A percentile compares a stretch with the other conserved stretches of the same genome.
Conservation (phyloP, 2,797 vertebrate genomes). For the Centroberyx gerrardi region DNA sequence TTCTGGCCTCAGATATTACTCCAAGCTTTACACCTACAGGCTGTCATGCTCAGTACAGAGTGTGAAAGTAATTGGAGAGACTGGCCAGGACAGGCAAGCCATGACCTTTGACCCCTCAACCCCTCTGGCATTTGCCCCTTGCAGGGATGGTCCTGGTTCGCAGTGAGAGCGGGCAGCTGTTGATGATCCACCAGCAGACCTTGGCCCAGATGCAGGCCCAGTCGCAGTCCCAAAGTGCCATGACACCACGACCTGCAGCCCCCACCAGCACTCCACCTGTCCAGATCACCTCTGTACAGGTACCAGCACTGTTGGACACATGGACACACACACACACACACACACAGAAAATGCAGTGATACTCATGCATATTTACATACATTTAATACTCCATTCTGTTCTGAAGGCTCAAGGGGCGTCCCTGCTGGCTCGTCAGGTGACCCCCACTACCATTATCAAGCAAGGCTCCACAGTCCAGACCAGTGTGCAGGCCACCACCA, state of each 20-base stretch:
- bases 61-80: not conserved
- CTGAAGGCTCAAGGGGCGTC: conserved; percentile 89
- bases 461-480: conserved; percentile 91
- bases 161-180: conserved; percentile 94
- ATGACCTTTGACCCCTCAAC: conserved; percentile 26
- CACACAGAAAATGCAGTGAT: not conserved
- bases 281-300: conserved; percentile 93
- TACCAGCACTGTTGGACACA: conserved; percentile 59
- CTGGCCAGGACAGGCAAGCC: not conserved
- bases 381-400: not conserved
- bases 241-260: conserved; percentile 92
- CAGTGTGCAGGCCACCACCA: conserved; percentile 87
- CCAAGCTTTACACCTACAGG: not conserved
- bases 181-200: conserved; percentile 96
- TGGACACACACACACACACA: not conserved
- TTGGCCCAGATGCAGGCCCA: conserved; percentile 96
- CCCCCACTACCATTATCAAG: conserved; percentile 93
- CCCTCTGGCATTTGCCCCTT: conserved; percentile 20
- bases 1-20: not conserved
- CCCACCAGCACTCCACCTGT: conserved; percentile 91
- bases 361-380: not conserved
- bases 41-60: not conserved
- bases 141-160: conserved; percentile 97
- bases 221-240: conserved; percentile 92
- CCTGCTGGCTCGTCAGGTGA: conserved; percentile 90